phyloP scores from a whole-genome alignment of 2,888 invertebrate genomes.

The Dendrolimus houi region DNA sequence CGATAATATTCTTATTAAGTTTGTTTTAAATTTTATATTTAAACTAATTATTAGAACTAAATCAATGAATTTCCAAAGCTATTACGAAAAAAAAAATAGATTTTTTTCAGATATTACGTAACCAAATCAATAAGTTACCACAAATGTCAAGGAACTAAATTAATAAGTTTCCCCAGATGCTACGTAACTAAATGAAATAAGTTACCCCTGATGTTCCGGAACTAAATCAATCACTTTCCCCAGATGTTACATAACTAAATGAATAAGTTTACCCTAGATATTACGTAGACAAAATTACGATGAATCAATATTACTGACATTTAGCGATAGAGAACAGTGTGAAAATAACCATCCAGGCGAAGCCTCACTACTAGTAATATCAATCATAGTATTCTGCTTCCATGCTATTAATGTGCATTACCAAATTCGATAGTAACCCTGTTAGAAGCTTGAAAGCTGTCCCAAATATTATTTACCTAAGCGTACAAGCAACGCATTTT shows the following conservation, averaged over 20 bases:
- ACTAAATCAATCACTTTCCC: too few species aligned
- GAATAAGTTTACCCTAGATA: neutral
- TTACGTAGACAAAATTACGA: neutral
- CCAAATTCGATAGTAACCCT: neutral
- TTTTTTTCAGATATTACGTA: neutral
- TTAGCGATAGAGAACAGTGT: too few species aligned
- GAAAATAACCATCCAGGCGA: too few species aligned
- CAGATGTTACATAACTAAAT: neutral
- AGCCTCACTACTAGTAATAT: too few species aligned
- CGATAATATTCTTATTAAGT: too few species aligned
- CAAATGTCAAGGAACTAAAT: neutral
- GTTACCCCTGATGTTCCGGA: neutral
- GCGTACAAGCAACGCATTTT: neutral
- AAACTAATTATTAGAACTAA: neutral
- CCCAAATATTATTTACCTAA: neutral
- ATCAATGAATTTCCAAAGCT: neutral
- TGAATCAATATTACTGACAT: too few species aligned
- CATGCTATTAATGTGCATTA: too few species aligned
- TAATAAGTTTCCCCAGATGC: neutral
- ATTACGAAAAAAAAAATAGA: neutral
- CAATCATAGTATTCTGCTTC: too few species aligned
- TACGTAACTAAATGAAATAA: slow-evolving; percentile 1
- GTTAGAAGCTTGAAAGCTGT: neutral
- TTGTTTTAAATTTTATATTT: too few species aligned
- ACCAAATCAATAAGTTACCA: neutral